Percentiles rank a stretch among this genome's conserved stretches.
phyloP scores from a whole-genome alignment of 2,113 vertebrate genomes.

The Cephalopholis sonnerati region DNA sequence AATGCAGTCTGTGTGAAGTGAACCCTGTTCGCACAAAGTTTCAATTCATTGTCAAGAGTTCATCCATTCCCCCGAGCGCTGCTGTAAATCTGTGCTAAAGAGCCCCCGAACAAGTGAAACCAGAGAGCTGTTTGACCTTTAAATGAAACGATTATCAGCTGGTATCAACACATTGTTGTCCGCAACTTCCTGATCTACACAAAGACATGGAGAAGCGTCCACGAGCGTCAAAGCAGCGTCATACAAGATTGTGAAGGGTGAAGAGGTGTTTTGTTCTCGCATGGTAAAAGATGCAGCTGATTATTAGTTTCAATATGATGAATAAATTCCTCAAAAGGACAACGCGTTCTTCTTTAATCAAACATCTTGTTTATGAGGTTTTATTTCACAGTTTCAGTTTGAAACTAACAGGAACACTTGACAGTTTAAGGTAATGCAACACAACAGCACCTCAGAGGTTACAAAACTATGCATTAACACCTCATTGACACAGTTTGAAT shows the following conservation, averaged over 20 bases:
- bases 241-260: slow-evolving; percentile 1
- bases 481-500: neutral
- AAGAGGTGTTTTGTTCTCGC: slow-evolving; percentile 39
- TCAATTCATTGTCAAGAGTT: slow-evolving; percentile 59
- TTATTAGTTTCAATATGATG: neutral
- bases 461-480: neutral
- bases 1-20: slow-evolving; percentile 73
- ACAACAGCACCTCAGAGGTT: neutral
- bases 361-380: neutral
- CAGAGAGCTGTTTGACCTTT: slow-evolving; percentile 51
- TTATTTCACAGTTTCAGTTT: neutral
- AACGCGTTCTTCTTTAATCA: neutral
- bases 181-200: slow-evolving; percentile 20
- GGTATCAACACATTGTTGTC: slow-evolving; percentile 24
- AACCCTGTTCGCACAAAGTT: slow-evolving; percentile 55
- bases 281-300: slow-evolving; percentile 38
- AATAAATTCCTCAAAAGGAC: slow-evolving; percentile 21
- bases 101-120: slow-evolving; percentile 53
- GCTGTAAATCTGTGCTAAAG: slow-evolving; percentile 50
- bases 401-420: neutral
- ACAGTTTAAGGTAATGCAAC: neutral
- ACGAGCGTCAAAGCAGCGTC: slow-evolving; percentile 29
- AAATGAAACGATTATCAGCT: slow-evolving; percentile 33
- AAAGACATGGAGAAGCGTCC: slow-evolving; percentile 1
- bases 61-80: slow-evolving; percentile 45